phyloP scores from a whole-genome alignment of 2,888 invertebrate species.

The Alloplasta piceator region DNA sequence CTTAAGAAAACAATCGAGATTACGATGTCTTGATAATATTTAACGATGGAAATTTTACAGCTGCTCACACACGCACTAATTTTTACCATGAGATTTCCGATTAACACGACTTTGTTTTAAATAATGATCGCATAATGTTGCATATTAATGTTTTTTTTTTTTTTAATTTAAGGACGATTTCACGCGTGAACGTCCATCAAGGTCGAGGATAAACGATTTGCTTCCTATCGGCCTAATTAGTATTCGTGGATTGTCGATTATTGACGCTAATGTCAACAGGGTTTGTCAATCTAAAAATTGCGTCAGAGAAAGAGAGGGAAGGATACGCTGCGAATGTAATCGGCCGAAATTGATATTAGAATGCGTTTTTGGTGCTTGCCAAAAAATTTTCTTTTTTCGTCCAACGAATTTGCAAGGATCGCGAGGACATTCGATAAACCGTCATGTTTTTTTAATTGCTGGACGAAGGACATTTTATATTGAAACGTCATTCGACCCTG shows the following conservation, averaged over 20 bases:
- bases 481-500: neutral
- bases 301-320: constrained; percentile 16
- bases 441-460: neutral
- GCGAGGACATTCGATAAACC: no score
- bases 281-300: constrained; percentile 34
- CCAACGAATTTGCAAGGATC: neutral
- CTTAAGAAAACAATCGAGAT: no score
- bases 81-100: no score
- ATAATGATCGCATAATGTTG: no score
- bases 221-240: constrained; percentile 33
- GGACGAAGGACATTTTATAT: constrained; percentile 21
- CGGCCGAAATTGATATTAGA: neutral
- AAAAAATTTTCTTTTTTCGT: neutral
- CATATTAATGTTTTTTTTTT: neutral
- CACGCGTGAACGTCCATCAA: constrained; percentile 1
- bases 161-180: neutral
- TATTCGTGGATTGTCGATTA: constrained; percentile 49
- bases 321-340: neutral
- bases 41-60: no score
- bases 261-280: constrained; percentile 30
- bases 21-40: no score
- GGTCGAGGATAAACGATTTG: constrained; percentile 16
- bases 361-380: neutral
- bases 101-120: no score
- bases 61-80: no score